Evolutionary conservation across 2,113 vertebrate genomes (phyloP).

Genomic region (Pholis gunnellus): DNA sequence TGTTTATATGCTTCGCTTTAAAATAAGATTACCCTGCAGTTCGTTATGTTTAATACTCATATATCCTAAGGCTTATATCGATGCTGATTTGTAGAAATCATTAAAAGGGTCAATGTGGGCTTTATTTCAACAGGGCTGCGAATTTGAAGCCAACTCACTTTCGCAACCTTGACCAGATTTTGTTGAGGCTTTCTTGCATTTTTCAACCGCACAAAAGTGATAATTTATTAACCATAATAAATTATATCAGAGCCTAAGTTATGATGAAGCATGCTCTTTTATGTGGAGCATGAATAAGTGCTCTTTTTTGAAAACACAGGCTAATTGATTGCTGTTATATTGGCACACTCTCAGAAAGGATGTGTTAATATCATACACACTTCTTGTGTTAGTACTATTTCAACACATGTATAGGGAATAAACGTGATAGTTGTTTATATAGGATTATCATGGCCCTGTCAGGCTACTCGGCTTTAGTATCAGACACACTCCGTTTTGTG

Average conservation of each 20-base stretch:
- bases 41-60: not conserved
- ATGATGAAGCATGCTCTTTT: constrained; percentile 39
- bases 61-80: too few species aligned
- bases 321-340: constrained; percentile 16
- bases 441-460: constrained; percentile 69
- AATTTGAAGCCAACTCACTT: constrained; percentile 18
- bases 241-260: constrained; percentile 22
- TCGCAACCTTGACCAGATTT: constrained; percentile 35
- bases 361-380: too few species aligned
- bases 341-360: too few species aligned
- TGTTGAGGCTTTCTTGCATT: constrained; percentile 2
- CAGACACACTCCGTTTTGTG: constrained; percentile 92
- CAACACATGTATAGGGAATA: too few species aligned
- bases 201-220: constrained; percentile 33
- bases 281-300: constrained; percentile 11
- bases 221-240: constrained; percentile 36
- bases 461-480: constrained; percentile 87
- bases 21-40: not conserved
- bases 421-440: constrained; percentile 54
- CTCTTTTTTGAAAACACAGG: constrained; percentile 23
- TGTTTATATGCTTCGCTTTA: not conserved
- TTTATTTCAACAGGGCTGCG: constrained; percentile 30
- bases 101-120: constrained; percentile 20
- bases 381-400: too few species aligned
- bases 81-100: not conserved